phyloP scores from a whole-genome alignment of 2,797 vertebrate species.

The Nannoperca obscura region DNA sequence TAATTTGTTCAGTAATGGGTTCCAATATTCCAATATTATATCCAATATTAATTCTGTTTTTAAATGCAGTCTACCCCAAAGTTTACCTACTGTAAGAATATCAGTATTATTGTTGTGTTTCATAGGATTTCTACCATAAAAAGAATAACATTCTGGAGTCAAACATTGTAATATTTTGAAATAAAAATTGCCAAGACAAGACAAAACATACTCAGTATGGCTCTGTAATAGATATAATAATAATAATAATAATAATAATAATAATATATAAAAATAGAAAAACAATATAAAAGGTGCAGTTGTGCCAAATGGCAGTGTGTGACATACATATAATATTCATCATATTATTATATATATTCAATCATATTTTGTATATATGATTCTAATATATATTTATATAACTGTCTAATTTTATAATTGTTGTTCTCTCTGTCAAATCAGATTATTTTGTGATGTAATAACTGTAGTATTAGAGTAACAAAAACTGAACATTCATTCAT shows the following conservation, averaged over 20 bases:
- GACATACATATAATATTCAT: no score
- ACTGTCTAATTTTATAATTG: background rate
- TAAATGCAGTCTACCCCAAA: background rate
- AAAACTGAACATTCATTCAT: no score
- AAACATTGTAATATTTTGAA: no score
- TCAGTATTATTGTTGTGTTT: background rate
- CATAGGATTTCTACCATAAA: background rate
- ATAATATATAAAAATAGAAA: no score
- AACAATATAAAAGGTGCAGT: no score
- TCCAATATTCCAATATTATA: background rate
- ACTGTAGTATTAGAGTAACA: background rate
- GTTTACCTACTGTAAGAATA: background rate
- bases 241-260: no score
- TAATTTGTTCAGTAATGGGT: background rate
- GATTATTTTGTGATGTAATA: background rate
- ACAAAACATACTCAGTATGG: no score
- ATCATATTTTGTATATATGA: background rate
- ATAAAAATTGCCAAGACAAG: no score
- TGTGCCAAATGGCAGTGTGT: no score
- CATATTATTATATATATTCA: no score
- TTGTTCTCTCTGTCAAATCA: background rate
- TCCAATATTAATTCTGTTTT: slow-evolving; percentile 1
- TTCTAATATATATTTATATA: background rate
- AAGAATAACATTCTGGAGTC: no score
- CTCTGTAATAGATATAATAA: no score